phyloP scores from a whole-genome alignment of 2,888 invertebrate species.

The Drosophila suboccidentalis region DNA sequence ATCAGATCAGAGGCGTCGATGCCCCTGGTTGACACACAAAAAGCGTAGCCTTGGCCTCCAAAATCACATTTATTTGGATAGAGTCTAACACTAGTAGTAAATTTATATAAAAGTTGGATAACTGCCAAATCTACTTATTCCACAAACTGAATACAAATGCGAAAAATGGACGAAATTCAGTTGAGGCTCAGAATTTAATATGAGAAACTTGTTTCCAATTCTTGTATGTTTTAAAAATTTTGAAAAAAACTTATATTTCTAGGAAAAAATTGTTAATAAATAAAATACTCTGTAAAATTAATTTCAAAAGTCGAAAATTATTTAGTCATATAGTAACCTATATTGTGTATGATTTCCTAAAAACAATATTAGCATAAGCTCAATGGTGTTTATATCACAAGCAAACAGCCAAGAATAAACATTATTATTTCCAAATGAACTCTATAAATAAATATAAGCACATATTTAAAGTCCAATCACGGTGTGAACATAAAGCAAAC shows the following conservation, averaged over 20 bases:
- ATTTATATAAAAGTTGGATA: slow-evolving; percentile 10
- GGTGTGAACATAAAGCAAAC: slow-evolving; percentile 70
- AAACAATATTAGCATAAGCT: slow-evolving; percentile 47
- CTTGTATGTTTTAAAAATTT: no score
- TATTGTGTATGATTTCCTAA: slow-evolving; percentile 42
- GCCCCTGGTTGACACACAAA: slow-evolving; percentile 36
- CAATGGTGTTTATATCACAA: slow-evolving; percentile 45
- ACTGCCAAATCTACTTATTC: slow-evolving; percentile 5
- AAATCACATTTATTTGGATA: slow-evolving; percentile 38
- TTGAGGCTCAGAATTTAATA: not conserved
- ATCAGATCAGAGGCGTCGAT: slow-evolving; percentile 39
- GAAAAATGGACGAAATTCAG: not conserved
- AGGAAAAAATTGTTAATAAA: no score
- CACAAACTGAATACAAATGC: slow-evolving; percentile 16
- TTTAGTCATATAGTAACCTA: slow-evolving; percentile 28
- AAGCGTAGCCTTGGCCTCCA: slow-evolving; percentile 72
- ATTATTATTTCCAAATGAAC: slow-evolving; percentile 32
- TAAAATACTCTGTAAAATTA: no score
- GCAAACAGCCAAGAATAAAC: slow-evolving; percentile 41
- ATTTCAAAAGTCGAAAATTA: slow-evolving; percentile 9
- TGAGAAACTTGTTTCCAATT: not conserved
- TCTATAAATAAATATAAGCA: slow-evolving; percentile 34
- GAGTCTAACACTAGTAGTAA: slow-evolving; percentile 7
- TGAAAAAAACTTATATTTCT: no score
- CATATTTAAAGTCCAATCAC: slow-evolving; percentile 64